A percentile compares a stretch with the other conserved stretches of the same genome.
phyloP scores from a whole-genome alignment of 53 echinoderm and acorn worm species.

The Mesocentrotus franciscanus region DNA sequence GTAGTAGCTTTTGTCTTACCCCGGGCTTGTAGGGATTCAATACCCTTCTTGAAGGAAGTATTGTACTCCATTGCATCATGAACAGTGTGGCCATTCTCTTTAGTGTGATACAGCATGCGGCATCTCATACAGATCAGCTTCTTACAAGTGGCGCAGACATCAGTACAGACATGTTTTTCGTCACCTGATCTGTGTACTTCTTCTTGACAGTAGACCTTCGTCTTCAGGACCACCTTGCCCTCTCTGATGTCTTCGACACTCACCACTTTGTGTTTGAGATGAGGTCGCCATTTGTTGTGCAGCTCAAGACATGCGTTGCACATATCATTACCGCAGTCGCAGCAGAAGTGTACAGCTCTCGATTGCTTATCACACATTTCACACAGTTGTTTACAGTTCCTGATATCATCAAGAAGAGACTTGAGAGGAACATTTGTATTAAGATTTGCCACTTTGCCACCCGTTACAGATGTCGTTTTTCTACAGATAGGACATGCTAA shows the following conservation, averaged over 20 bases:
- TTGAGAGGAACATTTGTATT: not conserved
- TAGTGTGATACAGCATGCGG: not conserved
- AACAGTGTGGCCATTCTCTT: not conserved
- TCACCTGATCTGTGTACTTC: not conserved
- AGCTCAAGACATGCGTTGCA: not conserved
- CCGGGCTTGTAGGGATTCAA: not conserved
- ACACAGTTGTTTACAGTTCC: not conserved
- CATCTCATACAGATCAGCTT: not conserved
- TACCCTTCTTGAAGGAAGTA: not conserved
- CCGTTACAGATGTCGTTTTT: not conserved
- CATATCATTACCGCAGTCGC: not conserved
- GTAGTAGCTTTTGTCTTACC: not conserved
- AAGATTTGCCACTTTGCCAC: not conserved
- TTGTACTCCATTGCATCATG: not conserved
- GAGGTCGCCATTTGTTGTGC: not conserved
- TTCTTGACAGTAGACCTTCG: not conserved
- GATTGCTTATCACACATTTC: not conserved
- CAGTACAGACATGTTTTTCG: not conserved
- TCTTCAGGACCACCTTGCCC: not conserved
- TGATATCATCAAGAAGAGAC: not conserved
- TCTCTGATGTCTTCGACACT: not conserved
- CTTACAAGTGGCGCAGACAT: constrained; percentile 3
- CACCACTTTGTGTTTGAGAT: not conserved
- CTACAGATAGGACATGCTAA: not conserved
- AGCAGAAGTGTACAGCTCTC: not conserved